Base-by-base conservation (phyloP, 2,888 invertebrate genomes). In the Cephus sareptanus region DNA sequence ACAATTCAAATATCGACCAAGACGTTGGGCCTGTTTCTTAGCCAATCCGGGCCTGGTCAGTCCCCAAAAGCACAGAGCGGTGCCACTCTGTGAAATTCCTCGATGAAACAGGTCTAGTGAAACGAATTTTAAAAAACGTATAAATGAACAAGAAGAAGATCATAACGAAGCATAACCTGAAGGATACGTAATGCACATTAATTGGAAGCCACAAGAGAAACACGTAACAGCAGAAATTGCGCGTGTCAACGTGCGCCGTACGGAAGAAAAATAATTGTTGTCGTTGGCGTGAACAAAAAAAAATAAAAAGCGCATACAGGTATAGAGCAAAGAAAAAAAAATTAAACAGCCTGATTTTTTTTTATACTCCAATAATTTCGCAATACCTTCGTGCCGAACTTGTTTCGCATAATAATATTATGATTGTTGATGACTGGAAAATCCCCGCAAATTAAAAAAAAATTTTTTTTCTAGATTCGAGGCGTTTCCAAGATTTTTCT, bases 21-120 rank as follows among this genome's bases (percentile, higher is more conserved):
- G 87, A 73, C 93, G 93, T 77, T 92, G 92, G 0, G 95, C 94
- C 77, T 95, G 93, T 69, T 91, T 90, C 11, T 93, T 91, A 0
- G 94, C 93, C 79, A 94, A 93, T 11, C 94, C 94, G 4, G 94
- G 93, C 76, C 93, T 92, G 0, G 94, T 93, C 0, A 95, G 93
- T 0, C 94, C 94, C 95, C 95, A 95, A 0, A 94, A 94, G 81
- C 94, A 94, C 69, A 95, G 91, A 0, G 95, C 94, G 1, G 95
- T 95, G 0, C 96, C 96, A 75, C 96, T 96, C 87, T 96, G 95
- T 0, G 96, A 94, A 80, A 96, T 96, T 1, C 93, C 96, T 79
- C 94, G 94, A 83, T 95, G 95, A 83, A 96, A 95, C 15, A 96
- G 88, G 79, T 95, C 96, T 95, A 87, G 76, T n/a, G 40, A 13